phyloP scores from a whole-genome alignment of 2,113 vertebrate species.

The Mus spicilegus region DNA sequence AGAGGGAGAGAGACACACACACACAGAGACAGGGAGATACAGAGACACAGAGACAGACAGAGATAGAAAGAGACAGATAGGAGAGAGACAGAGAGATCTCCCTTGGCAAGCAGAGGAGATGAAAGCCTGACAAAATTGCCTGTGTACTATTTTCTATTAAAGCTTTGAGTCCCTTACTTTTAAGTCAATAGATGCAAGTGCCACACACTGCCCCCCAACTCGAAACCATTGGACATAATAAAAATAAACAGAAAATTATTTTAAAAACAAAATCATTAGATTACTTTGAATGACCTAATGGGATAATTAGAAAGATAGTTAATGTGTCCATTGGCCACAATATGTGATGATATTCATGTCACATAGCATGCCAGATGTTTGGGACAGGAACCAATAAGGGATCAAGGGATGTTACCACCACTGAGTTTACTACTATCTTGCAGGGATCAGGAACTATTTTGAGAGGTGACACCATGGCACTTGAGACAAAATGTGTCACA shows the following conservation, averaged over 20 bases:
- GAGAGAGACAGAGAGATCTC: neutral
- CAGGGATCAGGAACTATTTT: neutral
- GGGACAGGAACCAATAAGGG: neutral
- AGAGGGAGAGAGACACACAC: neutral
- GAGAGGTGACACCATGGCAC: neutral
- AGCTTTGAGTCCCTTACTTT: slow-evolving; percentile 36
- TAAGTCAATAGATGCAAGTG: slow-evolving; percentile 16
- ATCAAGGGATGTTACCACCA: neutral
- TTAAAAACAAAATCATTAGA: slow-evolving; percentile 42
- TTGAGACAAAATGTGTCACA: neutral
- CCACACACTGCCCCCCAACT: neutral
- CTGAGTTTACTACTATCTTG: neutral
- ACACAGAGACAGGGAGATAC: neutral
- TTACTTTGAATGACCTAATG: neutral
- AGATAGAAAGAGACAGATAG: neutral
- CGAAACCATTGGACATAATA: neutral
- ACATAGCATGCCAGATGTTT: neutral
- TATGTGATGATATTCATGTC: neutral
- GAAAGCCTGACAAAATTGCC: neutral
- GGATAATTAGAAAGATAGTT: neutral
- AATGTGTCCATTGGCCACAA: neutral
- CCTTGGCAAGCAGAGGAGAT: neutral
- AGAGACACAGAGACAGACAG: neutral
- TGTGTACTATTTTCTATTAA: slow-evolving; percentile 35
- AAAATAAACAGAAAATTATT: slow-evolving; percentile 51